Conservation (phyloP, 2,113 vertebrate genomes). For the Ellobius talpinus region DNA sequence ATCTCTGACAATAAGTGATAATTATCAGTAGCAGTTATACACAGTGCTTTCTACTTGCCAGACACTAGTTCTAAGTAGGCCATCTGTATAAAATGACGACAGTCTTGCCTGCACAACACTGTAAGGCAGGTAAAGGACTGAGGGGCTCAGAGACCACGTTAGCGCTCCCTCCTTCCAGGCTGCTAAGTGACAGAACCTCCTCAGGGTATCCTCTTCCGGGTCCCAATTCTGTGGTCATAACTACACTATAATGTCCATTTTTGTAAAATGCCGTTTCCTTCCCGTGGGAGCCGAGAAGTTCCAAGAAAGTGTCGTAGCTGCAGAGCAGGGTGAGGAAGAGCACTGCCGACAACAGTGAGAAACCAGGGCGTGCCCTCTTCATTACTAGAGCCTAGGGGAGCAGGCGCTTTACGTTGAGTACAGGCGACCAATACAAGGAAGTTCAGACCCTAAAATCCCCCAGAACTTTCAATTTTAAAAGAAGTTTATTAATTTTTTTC, state of each 20-base stretch:
- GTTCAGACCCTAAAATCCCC: background rate
- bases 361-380: background rate
- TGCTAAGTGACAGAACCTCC: background rate
- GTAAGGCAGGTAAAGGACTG: background rate
- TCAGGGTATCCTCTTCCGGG: background rate
- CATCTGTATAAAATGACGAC: background rate
- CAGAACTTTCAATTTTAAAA: background rate
- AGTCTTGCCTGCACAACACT: background rate
- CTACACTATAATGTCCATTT: background rate
- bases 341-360: background rate
- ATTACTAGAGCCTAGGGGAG: background rate
- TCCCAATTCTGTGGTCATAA: background rate
- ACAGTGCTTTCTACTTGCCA: background rate
- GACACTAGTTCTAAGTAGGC: background rate
- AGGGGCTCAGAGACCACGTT: background rate
- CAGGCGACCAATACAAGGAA: background rate
- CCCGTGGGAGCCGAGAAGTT: background rate
- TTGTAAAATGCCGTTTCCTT: constrained; percentile 40
- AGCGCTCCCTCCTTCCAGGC: background rate
- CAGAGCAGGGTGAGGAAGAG: background rate
- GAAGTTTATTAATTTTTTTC: constrained; percentile 38
- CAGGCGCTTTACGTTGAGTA: background rate
- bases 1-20: background rate
- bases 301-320: constrained; percentile 14
- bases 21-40: background rate